Percentiles rank a stretch among this genome's conserved stretches.
phyloP scores from a whole-genome alignment of 1,140 invertebrate species.

The Ooceraea biroi region DNA sequence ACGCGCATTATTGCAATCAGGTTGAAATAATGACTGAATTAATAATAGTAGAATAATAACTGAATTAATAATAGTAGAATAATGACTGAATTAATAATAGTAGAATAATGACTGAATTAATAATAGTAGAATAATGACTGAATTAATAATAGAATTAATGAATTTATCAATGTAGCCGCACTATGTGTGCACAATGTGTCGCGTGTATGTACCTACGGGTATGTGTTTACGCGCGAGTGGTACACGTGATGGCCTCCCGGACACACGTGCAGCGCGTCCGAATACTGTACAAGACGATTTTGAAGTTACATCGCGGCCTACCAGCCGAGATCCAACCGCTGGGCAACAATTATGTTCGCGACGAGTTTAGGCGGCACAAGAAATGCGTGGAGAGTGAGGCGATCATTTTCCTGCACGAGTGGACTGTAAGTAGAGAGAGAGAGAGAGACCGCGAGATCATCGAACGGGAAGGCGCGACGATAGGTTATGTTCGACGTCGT shows the following conservation, averaged over 20 bases:
- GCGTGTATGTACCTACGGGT: neutral
- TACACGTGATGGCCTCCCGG: slow-evolving; percentile 33
- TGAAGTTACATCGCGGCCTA: slow-evolving; percentile 93
- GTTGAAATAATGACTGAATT: too few relatives aligned
- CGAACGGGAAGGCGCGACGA: neutral
- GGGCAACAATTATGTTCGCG: slow-evolving; percentile 94
- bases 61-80: too few relatives aligned
- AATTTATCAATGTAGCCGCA: too few relatives aligned
- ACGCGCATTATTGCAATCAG: too few relatives aligned
- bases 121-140: too few relatives aligned
- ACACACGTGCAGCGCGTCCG: slow-evolving; percentile 90
- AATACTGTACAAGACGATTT: slow-evolving; percentile 95
- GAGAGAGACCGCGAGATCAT: slow-evolving; percentile 6
- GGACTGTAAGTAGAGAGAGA: slow-evolving; percentile 90
- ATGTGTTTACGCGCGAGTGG: neutral
- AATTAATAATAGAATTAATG: too few relatives aligned
- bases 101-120: too few relatives aligned
- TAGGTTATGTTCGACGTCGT: slow-evolving; percentile 32
- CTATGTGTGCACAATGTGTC: neutral
- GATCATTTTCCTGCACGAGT: slow-evolving; percentile 93
- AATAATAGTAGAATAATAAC: too few relatives aligned
- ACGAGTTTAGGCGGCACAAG: slow-evolving; percentile 96
- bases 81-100: too few relatives aligned
- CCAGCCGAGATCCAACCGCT: slow-evolving; percentile 91
- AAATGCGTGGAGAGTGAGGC: slow-evolving; percentile 90